Conservation (phyloP, 2,888 invertebrate genomes). For the Platycnemis pennipes region DNA sequence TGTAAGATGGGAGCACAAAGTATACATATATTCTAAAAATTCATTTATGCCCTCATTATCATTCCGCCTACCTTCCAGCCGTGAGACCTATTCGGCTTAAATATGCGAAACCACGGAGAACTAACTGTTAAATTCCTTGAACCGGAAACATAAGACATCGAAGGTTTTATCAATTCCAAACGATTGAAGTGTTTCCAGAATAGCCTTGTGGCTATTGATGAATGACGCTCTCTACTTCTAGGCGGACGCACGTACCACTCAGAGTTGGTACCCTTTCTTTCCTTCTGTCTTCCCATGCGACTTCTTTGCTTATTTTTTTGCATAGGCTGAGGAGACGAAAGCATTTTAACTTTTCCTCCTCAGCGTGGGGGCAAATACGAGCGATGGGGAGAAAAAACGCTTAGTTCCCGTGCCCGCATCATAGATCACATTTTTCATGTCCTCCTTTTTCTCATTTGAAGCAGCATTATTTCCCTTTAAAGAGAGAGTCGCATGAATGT, state of each 20-base stretch:
- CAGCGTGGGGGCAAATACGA: not conserved
- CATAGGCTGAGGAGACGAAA: not conserved
- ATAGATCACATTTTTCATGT: not conserved
- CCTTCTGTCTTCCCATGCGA: not conserved
- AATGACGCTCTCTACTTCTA: not conserved
- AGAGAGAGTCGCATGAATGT: not conserved
- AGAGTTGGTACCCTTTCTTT: not conserved
- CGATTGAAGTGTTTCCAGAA: not conserved
- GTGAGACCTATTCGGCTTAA: not conserved
- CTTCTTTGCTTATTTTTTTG: no score
- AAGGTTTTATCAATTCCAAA: not conserved
- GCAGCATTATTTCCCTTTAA: not conserved
- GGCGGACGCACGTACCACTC: not conserved
- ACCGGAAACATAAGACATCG: not conserved
- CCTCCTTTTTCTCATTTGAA: not conserved
- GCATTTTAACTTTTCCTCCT: not conserved
- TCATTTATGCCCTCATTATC: not conserved
- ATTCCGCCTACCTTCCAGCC: not conserved
- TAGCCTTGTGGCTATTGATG: slow-evolving; percentile 20
- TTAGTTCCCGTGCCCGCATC: not conserved
- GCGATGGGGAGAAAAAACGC: no score
- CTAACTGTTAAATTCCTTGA: not conserved
- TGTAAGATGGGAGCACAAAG: not conserved
- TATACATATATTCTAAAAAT: not conserved
- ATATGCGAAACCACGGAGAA: not conserved